Percentiles rank a stretch among this genome's conserved stretches.
These are phyloP conservation scores for Gila robusta DNA, from an alignment of 2,797 vertebrate genomes.

Conservation along the genomic window DNA sequence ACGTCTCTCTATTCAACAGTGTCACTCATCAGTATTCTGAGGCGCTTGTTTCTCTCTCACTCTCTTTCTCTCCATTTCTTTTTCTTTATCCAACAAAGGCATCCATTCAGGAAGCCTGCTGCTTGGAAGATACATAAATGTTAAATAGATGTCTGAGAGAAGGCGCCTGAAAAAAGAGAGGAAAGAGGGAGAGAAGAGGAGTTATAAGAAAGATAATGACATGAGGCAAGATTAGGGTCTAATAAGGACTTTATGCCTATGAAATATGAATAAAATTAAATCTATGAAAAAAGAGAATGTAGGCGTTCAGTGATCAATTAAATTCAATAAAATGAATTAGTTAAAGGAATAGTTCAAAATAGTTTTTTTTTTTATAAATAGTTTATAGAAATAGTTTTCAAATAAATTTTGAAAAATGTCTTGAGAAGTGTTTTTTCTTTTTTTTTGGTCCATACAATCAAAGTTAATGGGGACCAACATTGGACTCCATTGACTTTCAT, in stretches of 20 bases:
- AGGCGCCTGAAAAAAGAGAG: neutral
- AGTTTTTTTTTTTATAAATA: too few relatives aligned
- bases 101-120: constrained; percentile 45
- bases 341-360: neutral
- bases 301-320: neutral
- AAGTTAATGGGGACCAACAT: neutral
- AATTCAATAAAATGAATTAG: neutral
- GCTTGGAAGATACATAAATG: constrained; percentile 13
- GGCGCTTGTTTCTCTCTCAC: constrained; percentile 38
- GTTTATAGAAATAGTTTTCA: too few relatives aligned
- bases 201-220: neutral
- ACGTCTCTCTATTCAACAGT: constrained; percentile 26
- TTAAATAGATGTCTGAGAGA: constrained; percentile 23
- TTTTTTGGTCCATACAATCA: too few relatives aligned
- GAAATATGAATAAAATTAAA: neutral
- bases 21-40: constrained; percentile 57
- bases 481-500: neutral
- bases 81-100: constrained; percentile 44
- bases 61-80: constrained; percentile 13
- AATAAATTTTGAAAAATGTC: neutral
- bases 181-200: neutral
- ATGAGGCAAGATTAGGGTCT: neutral
- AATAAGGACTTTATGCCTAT: neutral
- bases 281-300: neutral
- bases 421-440: too few relatives aligned